phyloP scores from a whole-genome alignment of 2,113 vertebrate species.

The Mola mola region DNA sequence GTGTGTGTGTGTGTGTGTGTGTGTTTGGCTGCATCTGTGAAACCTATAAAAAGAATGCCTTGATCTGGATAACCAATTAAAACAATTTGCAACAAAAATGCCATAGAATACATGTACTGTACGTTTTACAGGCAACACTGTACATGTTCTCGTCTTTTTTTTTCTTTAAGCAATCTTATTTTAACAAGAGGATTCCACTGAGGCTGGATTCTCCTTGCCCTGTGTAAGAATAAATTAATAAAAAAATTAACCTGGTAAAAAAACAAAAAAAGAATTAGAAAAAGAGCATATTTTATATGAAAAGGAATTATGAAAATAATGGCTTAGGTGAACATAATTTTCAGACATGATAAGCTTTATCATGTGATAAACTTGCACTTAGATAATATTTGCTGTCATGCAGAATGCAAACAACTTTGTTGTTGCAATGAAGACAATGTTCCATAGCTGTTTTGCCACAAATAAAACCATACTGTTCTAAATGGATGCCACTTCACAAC shows the following conservation, averaged over 20 bases:
- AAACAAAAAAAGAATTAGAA: slow-evolving; percentile 31
- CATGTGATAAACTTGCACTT: too few species aligned
- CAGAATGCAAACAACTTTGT: too few species aligned
- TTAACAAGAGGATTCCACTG: slow-evolving; percentile 36
- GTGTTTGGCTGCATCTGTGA: not conserved
- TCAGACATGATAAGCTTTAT: not conserved
- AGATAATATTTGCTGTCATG: too few species aligned
- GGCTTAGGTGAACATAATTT: not conserved
- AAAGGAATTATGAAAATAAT: slow-evolving; percentile 9
- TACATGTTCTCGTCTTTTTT: not conserved
- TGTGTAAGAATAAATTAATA: slow-evolving; percentile 53
- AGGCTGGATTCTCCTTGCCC: slow-evolving; percentile 20
- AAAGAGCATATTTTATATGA: slow-evolving; percentile 15
- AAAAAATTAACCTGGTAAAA: slow-evolving; percentile 39
- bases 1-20: slow-evolving; percentile 7
- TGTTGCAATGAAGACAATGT: too few species aligned
- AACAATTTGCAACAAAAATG: slow-evolving; percentile 20
- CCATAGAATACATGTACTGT: slow-evolving; percentile 7
- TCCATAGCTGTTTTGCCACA: too few species aligned
- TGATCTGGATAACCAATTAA: slow-evolving; percentile 54
- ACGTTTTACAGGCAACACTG: slow-evolving; percentile 13
- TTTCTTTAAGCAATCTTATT: slow-evolving; percentile 7
- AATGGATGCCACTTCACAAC: too few species aligned
- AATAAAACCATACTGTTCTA: too few species aligned
- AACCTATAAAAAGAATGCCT: slow-evolving; percentile 8